Evolutionary conservation across 1,140 invertebrate species (phyloP).

Genomic region (Nephila pilipes): DNA sequence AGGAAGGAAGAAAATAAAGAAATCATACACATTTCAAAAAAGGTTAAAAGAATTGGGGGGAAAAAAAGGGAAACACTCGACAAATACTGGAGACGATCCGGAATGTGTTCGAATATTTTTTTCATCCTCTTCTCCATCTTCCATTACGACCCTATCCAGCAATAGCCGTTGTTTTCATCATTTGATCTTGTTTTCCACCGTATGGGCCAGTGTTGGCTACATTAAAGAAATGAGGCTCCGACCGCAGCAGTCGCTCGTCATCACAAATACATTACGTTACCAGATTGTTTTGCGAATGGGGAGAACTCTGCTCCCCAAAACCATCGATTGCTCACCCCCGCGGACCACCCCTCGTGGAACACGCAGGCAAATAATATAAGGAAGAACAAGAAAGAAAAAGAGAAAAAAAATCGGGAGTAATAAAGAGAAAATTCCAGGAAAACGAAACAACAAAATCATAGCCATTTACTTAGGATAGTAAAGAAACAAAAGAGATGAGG

Average conservation of each 20-base stretch:
- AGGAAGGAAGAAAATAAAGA: neutral
- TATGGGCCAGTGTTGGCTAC: conserved; percentile 36
- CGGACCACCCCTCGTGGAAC: neutral
- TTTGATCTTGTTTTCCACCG: conserved; percentile 59
- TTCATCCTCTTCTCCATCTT: neutral
- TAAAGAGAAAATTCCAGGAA: conserved; percentile 75
- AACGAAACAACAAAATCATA: conserved; percentile 75
- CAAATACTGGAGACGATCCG: conserved; percentile 20
- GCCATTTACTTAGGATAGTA: conserved; percentile 73
- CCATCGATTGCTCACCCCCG: conserved; percentile 21
- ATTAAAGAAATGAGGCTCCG: conserved; percentile 72
- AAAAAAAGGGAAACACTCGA: neutral
- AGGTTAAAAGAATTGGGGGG: neutral
- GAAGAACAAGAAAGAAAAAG: conserved; percentile 1
- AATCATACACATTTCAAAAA: neutral
- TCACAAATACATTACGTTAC: conserved; percentile 75
- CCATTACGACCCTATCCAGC: conserved; percentile 10
- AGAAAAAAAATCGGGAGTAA: conserved; percentile 47
- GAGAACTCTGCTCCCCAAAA: neutral
- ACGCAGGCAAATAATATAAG: conserved; percentile 44
- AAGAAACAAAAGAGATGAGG: conserved; percentile 47
- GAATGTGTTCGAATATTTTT: conserved; percentile 49
- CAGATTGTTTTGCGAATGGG: conserved; percentile 73
- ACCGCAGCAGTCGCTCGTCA: conserved; percentile 60
- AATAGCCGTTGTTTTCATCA: conserved; percentile 68